These are phyloP conservation scores for Chamaea fasciata DNA, from an alignment of 2,113 vertebrate genomes.

Conservation along the genomic window DNA sequence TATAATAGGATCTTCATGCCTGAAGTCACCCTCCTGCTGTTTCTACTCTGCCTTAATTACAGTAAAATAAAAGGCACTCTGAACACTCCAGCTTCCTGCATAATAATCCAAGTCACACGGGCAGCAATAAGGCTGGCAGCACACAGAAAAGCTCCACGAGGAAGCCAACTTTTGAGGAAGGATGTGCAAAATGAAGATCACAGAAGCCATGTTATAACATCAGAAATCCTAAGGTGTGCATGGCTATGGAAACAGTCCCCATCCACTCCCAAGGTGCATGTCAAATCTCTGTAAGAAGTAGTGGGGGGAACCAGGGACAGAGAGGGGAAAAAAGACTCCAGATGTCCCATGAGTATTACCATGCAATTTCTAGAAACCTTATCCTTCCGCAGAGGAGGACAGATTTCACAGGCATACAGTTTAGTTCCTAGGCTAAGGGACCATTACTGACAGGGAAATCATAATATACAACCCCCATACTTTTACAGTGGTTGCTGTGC, in stretches of 20 bases:
- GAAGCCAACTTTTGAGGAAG: background rate
- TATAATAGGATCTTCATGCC: background rate
- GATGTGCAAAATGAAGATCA: background rate
- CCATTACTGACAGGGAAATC: background rate
- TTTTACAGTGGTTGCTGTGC: rapidly evolving
- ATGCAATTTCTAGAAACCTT: background rate
- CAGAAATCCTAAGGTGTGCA: background rate
- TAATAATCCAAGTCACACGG: background rate
- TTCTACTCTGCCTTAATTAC: slow-evolving; percentile 8
- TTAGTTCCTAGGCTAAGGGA: background rate
- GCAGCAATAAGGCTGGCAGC: background rate
- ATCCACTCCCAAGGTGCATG: rapidly evolving
- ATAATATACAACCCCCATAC: background rate
- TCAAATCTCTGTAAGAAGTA: background rate
- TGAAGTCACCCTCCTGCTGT: background rate
- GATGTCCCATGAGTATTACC: background rate
- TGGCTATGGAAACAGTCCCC: background rate
- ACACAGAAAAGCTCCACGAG: background rate
- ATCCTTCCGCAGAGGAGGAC: background rate
- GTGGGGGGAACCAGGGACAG: background rate
- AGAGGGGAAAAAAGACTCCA: background rate
- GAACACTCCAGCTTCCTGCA: background rate
- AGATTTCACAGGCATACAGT: background rate
- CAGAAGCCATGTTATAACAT: background rate
- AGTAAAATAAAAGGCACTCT: background rate